phyloP scores from a whole-genome alignment of 2,888 invertebrate genomes.

The Teleogryllus oceanicus region DNA sequence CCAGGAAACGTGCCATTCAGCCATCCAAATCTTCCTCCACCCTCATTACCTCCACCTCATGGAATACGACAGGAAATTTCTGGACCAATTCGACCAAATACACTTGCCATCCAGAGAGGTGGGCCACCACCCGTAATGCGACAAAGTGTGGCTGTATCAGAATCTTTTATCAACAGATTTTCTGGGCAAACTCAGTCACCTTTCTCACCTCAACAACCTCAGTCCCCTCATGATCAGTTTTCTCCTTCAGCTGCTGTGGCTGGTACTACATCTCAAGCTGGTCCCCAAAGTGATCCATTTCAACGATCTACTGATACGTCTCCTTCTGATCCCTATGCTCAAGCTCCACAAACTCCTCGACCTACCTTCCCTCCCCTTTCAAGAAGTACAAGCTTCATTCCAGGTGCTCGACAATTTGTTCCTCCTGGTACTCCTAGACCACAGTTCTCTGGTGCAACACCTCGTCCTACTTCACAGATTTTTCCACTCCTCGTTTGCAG shows the following conservation, averaged over 20 bases:
- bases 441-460: constrained; percentile 49
- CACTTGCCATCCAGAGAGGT: constrained; percentile 30
- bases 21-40: constrained; percentile 34
- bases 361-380: constrained; percentile 39
- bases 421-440: constrained; percentile 56
- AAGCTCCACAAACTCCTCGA: constrained; percentile 48
- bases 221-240: constrained; percentile 48
- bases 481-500: constrained; percentile 12
- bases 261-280: constrained; percentile 37
- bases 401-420: constrained; percentile 37
- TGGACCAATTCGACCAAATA: constrained; percentile 30
- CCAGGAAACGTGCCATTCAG: constrained; percentile 33
- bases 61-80: constrained; percentile 26
- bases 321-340: constrained; percentile 43
- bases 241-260: constrained; percentile 38
- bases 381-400: constrained; percentile 40
- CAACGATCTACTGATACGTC: constrained; percentile 36
- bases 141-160: constrained; percentile 25
- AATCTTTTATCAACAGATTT: constrained; percentile 30
- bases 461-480: constrained; percentile 46
- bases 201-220: constrained; percentile 50
- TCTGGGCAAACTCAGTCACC: constrained; percentile 47
- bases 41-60: constrained; percentile 29
- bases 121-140: constrained; percentile 30
- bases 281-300: constrained; percentile 33